Evolutionary conservation across 2,797 vertebrate genomes (phyloP).

Genomic region (Rhabdophis nuchalis): DNA sequence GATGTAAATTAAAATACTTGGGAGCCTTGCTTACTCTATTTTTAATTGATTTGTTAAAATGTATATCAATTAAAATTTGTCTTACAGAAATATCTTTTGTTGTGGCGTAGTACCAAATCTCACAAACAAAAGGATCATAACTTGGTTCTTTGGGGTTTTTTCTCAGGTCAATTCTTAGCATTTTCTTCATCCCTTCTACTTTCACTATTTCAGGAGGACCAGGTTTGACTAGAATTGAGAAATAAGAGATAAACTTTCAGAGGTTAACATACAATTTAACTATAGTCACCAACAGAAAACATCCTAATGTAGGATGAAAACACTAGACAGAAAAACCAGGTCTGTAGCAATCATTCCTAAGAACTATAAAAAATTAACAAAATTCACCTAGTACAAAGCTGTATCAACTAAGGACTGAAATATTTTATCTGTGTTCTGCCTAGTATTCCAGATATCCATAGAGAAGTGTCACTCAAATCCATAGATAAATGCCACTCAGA

Average conservation of each 20-base stretch:
- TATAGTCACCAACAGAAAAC: background rate
- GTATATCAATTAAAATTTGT: background rate
- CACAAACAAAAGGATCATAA: constrained; percentile 9
- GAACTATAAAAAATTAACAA: background rate
- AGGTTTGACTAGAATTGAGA: constrained; percentile 67
- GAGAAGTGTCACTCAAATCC: background rate
- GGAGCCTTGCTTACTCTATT: background rate
- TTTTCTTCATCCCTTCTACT: constrained; percentile 51
- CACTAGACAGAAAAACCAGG: background rate
- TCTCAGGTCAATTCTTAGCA: constrained; percentile 63
- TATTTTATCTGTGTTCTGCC: background rate
- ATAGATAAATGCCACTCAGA: background rate
- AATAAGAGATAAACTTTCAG: constrained; percentile 17
- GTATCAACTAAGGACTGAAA: background rate
- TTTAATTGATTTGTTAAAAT: background rate
- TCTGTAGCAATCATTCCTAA: background rate
- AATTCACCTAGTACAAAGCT: background rate
- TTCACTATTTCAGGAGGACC: constrained; percentile 60
- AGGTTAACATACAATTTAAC: background rate
- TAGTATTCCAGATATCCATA: background rate
- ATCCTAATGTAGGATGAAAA: background rate
- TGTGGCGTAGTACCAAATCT: constrained; percentile 56
- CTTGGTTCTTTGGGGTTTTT: background rate
- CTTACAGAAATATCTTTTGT: constrained; percentile 63
- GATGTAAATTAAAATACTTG: background rate